phyloP scores from a whole-genome alignment of 1,140 invertebrate species.

The Drosophila ohnishii region DNA sequence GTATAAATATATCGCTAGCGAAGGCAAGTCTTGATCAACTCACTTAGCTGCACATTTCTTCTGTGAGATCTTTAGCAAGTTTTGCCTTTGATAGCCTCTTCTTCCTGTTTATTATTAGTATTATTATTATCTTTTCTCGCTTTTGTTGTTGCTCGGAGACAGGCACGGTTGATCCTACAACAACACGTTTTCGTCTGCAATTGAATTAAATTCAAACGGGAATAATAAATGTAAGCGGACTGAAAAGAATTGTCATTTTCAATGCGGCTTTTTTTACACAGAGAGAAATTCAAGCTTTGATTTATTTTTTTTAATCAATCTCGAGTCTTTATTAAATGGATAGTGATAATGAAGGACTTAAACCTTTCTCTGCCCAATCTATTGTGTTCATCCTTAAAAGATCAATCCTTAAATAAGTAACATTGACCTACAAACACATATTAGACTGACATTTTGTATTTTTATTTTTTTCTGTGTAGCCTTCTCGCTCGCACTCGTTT shows the following conservation, averaged over 20 bases:
- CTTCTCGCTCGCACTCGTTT: conserved; percentile 21
- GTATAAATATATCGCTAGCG: background rate
- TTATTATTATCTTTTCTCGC: conserved; percentile 32
- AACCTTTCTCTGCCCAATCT: background rate
- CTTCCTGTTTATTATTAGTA: conserved; percentile 40
- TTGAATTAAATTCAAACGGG: conserved; percentile 73
- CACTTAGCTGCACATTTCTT: conserved; percentile 65
- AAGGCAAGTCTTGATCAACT: conserved; percentile 49
- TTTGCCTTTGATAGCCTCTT: conserved; percentile 50
- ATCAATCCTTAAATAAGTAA: background rate
- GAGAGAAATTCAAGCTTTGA: conserved; percentile 27
- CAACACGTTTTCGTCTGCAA: conserved; percentile 65
- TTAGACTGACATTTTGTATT: conserved; percentile 8
- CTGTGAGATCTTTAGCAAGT: conserved; percentile 49
- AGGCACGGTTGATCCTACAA: conserved; percentile 65
- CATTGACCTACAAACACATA: conserved; percentile 12
- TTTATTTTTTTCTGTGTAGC: conserved; percentile 35
- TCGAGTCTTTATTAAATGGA: background rate
- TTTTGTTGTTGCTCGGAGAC: conserved; percentile 60
- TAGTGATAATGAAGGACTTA: background rate
- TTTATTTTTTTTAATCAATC: background rate
- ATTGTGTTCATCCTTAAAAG: background rate
- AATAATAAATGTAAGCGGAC: conserved; percentile 51
- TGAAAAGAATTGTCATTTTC: conserved; percentile 24
- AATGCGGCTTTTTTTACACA: conserved; percentile 8